A percentile compares a stretch with the other conserved stretches of the same genome.
These are phyloP conservation scores for Epinephelus coioides DNA, from an alignment of 2,797 vertebrate genomes.

Conservation along the genomic window DNA sequence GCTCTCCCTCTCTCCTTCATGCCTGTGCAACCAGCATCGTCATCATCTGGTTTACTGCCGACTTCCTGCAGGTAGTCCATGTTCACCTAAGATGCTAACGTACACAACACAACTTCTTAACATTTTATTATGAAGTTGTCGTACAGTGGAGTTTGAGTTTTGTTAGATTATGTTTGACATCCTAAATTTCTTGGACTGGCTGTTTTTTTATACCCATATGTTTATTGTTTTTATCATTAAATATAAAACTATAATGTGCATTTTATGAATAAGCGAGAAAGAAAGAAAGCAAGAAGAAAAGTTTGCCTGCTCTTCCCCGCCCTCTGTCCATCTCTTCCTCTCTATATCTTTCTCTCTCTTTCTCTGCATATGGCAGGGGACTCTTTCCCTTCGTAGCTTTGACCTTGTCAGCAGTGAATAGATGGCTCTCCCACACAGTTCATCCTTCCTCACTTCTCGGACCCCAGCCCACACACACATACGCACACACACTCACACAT, in stretches of 20 bases:
- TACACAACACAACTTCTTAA: constrained; percentile 1
- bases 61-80: constrained; percentile 27
- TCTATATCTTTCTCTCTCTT: constrained; percentile 62
- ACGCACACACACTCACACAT: constrained; percentile 33
- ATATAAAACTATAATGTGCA: background rate
- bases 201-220: background rate
- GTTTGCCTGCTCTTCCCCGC: constrained; percentile 51
- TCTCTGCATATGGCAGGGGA: constrained; percentile 86
- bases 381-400: constrained; percentile 86
- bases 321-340: constrained; percentile 69
- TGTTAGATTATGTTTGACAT: background rate
- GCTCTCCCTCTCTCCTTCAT: constrained; percentile 40
- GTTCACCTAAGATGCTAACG: constrained; percentile 14
- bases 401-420: constrained; percentile 91
- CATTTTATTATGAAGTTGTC: background rate
- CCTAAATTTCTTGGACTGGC: background rate
- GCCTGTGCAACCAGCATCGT: constrained; percentile 44
- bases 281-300: constrained; percentile 45
- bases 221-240: background rate
- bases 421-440: constrained; percentile 90
- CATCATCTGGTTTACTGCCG: constrained; percentile 55
- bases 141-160: background rate
- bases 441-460: constrained; percentile 89
- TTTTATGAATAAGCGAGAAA: constrained; percentile 20
- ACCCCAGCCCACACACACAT: constrained; percentile 83